Conservation (phyloP, 2,113 vertebrate genomes). For the Sardina pilchardus region DNA sequence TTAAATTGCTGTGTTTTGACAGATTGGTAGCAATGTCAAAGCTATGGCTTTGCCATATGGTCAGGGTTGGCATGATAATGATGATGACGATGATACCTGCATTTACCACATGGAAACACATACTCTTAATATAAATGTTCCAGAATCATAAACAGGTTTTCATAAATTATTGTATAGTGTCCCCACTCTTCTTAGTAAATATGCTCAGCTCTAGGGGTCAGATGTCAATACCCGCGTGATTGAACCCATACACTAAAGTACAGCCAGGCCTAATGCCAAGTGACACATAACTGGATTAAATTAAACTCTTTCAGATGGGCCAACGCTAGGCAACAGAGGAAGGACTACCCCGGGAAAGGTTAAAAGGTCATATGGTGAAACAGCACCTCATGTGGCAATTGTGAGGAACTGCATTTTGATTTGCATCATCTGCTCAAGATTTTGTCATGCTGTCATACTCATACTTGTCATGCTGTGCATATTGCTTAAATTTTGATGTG, state of each 20-base stretch:
- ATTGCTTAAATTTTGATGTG: background rate
- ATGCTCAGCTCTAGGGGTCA: constrained; percentile 49
- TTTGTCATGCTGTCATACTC: background rate
- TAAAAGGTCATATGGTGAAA: constrained; percentile 8
- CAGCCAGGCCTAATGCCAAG: constrained; percentile 25
- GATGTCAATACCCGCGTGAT: constrained; percentile 25
- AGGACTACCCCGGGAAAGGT: constrained; percentile 28
- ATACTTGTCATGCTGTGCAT: background rate
- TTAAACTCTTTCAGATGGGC: constrained; percentile 33
- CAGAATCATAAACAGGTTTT: constrained; percentile 24
- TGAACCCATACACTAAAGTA: constrained; percentile 36
- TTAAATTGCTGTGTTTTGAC: background rate
- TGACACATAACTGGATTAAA: constrained; percentile 38
- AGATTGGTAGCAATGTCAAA: background rate
- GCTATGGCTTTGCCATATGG: background rate
- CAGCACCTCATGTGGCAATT: background rate
- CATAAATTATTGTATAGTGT: constrained; percentile 34
- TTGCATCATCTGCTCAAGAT: background rate
- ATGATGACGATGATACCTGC: background rate
- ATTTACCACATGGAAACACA: background rate
- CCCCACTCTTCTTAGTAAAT: constrained; percentile 25
- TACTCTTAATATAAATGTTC: background rate
- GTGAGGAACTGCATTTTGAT: background rate
- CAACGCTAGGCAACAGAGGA: constrained; percentile 23
- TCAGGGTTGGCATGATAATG: constrained; percentile 18